These are phyloP conservation scores for Metalampra italica DNA, from an alignment of 2,888 invertebrate genomes.

Conservation along the genomic window DNA sequence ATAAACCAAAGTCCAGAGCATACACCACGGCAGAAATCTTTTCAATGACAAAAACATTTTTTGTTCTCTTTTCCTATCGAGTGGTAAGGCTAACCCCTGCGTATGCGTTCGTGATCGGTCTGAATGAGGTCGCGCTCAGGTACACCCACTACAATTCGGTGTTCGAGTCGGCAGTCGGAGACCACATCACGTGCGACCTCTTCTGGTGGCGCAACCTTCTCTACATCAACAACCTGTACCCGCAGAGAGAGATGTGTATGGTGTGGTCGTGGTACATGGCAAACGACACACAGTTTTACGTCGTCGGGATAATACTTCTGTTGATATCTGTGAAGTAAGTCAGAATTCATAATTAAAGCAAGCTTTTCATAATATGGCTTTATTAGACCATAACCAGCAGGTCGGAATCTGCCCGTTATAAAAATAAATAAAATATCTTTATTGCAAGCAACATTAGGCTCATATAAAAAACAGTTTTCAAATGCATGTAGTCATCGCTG, in stretches of 20 bases:
- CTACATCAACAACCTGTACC: conserved; percentile 89
- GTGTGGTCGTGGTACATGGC: conserved; percentile 91
- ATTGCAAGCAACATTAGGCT: too few relatives aligned
- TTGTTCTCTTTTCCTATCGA: conserved; percentile 73
- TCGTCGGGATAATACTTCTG: conserved; percentile 82
- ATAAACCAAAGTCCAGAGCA: conserved; percentile 48
- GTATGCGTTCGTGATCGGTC: conserved; percentile 87
- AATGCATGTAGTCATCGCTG: too few relatives aligned
- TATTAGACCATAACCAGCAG: too few relatives aligned
- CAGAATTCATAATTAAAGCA: neutral
- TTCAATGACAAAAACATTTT: conserved; percentile 65
- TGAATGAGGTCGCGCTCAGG: conserved; percentile 84
- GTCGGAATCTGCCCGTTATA: too few relatives aligned
- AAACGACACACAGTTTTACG: conserved; percentile 88
- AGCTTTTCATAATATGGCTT: neutral
- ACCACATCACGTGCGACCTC: conserved; percentile 84
- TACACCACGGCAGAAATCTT: conserved; percentile 55
- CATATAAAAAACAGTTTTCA: too few relatives aligned
- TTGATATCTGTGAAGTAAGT: conserved; percentile 83
- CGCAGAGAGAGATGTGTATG: conserved; percentile 88
- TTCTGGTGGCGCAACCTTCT: conserved; percentile 93
- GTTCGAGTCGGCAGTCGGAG: conserved; percentile 84
- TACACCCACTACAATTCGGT: conserved; percentile 85
- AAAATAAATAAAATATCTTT: too few relatives aligned
- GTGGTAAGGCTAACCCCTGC: conserved; percentile 88